Base-by-base conservation (phyloP, 2,888 invertebrate species). In the Pollenia griseotomentosa region DNA sequence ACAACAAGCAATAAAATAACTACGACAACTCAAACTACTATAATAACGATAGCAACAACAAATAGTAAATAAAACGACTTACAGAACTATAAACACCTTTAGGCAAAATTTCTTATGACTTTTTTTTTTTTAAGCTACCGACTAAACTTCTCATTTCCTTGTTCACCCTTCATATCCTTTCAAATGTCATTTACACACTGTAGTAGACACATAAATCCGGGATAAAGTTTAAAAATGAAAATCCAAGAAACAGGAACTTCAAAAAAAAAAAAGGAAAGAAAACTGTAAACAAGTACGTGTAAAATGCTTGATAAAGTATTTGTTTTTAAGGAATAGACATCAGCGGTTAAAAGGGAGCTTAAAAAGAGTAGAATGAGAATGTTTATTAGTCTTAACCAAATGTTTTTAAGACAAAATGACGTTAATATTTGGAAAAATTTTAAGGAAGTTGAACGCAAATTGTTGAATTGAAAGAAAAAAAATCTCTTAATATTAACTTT, bases 241-340 rank as follows among this genome's bases (percentile, higher is more conserved):
- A 57, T 59, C 0, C 57, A n/a, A 59, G 53, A 59, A 55, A 77
- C 9, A 57, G 51, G 73, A 81, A 48, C 33, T 33, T 6, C 51
- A 40, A 48, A 78, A 63, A 40, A 48, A 78, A 63, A 74, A 46
- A 59, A 66, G 19, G 23, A 40, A 53, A 33, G 16, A 57, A 40
- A 40, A 10, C 2, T 16, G 59, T 74, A 85, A 85, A 71, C 74
- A 83, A 79, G 79, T 73, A 78, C 44, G 68, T 7, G 63, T 73
- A 78, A 83, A 83, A 79, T 19, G 55, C 23, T 61, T 86, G 70
- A 66, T 74, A 57, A 57, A 63, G 70, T 79, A 75, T 86, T 75
- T 78, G 70, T 48, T 86, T 75, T 57, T 51, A 70, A 44, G 78
- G 44, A n/a, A 78, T 63, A 82, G 11, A 59, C 57, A 63, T 1